Conservation (phyloP, 1,140 invertebrate genomes). For the Lysiphlebus fabarum region DNA sequence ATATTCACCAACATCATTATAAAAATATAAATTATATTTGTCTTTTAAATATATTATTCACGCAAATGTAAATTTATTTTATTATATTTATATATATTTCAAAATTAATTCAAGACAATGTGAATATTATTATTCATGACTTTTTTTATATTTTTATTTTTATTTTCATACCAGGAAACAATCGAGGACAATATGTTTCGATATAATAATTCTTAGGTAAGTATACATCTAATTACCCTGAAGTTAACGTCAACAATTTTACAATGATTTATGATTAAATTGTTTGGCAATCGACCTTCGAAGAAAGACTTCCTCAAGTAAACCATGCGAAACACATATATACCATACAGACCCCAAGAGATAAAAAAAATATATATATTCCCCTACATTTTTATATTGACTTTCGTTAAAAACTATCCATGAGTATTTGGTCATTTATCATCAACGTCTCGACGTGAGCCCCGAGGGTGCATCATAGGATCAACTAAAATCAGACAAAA, state of each 20-base stretch:
- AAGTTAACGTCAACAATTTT: conserved; percentile 54
- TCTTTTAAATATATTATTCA: too few species aligned
- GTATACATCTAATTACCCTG: conserved; percentile 54
- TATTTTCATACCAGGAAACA: conserved; percentile 29
- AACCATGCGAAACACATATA: too few species aligned
- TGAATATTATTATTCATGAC: too few species aligned
- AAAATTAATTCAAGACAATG: too few species aligned
- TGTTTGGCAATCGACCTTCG: conserved; percentile 50
- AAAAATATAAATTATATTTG: too few species aligned
- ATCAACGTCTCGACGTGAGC: conserved; percentile 38
- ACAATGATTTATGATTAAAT: conserved; percentile 55
- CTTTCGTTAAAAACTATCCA: conserved; percentile 44
- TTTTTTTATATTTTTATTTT: neutral
- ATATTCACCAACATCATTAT: too few species aligned
- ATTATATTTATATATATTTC: too few species aligned
- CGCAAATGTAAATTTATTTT: too few species aligned
- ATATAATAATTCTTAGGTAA: conserved; percentile 39
- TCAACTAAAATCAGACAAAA: conserved; percentile 42
- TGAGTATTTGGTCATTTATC: conserved; percentile 55
- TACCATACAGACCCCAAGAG: neutral
- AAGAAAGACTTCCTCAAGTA: conserved; percentile 23
- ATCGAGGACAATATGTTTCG: conserved; percentile 30
- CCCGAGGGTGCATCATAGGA: conserved; percentile 39
- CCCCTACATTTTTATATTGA: conserved; percentile 21
- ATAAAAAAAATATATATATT: conserved; percentile 23